phyloP scores from a whole-genome alignment of 2,113 vertebrate species.

The Lonchura striata region DNA sequence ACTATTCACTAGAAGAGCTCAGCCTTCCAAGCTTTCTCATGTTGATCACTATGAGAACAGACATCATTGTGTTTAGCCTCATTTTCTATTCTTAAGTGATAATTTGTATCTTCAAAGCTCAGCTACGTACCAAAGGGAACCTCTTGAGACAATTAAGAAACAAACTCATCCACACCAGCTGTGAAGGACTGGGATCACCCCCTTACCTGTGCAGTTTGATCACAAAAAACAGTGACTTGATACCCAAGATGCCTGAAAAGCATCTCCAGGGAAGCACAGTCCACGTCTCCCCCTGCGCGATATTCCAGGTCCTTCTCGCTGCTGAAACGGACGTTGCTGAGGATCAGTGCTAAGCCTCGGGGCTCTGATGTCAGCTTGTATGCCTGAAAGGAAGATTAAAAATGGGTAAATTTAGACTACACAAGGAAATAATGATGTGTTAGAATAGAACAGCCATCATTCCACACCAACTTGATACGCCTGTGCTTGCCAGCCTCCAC shows the following conservation, averaged over 20 bases:
- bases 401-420: background rate
- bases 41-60: background rate
- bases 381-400: constrained; percentile 73
- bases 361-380: constrained; percentile 86
- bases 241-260: constrained; percentile 90
- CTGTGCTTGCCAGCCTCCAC: background rate
- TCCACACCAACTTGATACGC: background rate
- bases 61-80: background rate
- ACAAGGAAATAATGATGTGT: background rate
- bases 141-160: background rate
- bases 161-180: background rate
- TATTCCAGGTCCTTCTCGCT: constrained; percentile 82
- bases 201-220: constrained; percentile 86
- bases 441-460: background rate
- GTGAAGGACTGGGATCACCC: background rate
- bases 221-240: constrained; percentile 70
- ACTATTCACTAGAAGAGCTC: background rate
- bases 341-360: constrained; percentile 86
- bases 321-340: constrained; percentile 90
- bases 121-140: background rate
- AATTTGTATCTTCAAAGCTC: background rate
- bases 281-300: constrained; percentile 90
- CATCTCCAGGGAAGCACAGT: constrained; percentile 80
- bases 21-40: background rate
- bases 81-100: background rate